phyloP scores from a whole-genome alignment of 2,113 vertebrate genomes.

The Microcebus griseorufus region DNA sequence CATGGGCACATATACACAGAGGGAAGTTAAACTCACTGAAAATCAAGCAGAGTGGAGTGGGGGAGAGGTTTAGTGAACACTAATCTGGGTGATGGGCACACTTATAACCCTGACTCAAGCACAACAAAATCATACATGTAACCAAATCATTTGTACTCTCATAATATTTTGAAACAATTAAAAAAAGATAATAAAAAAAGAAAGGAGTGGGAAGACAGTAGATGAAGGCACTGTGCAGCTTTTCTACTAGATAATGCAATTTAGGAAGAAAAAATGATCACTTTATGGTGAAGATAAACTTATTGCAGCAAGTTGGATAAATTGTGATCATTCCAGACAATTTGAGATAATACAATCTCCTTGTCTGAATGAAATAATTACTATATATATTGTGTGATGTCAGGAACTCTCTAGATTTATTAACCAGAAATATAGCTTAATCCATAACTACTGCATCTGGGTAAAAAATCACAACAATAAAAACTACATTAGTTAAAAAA shows the following conservation, averaged over 20 bases:
- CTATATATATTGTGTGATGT: slow-evolving; percentile 71
- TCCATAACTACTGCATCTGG: not conserved
- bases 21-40: no score
- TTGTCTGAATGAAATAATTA: slow-evolving; percentile 79
- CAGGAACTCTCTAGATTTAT: slow-evolving; percentile 75
- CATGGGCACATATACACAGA: no score
- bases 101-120: no score
- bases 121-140: no score
- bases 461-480: not conserved
- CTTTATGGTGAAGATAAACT: slow-evolving; percentile 73
- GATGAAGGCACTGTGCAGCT: slow-evolving; percentile 55
- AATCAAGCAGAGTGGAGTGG: no score
- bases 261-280: slow-evolving; percentile 62
- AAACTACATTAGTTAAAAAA: not conserved
- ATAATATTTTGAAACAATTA: no score
- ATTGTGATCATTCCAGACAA: slow-evolving; percentile 80
- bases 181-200: not conserved
- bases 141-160: no score
- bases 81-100: no score
- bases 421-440: slow-evolving; percentile 50
- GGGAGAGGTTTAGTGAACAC: no score
- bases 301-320: slow-evolving; percentile 77
- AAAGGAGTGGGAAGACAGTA: slow-evolving; percentile 54
- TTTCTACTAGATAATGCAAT: slow-evolving; percentile 75
- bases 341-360: slow-evolving; percentile 80